Percentiles rank a stretch among this genome's conserved stretches.
Conservation (phyloP, 1,140 invertebrate genomes). For the Monochamus saltuarius region DNA sequence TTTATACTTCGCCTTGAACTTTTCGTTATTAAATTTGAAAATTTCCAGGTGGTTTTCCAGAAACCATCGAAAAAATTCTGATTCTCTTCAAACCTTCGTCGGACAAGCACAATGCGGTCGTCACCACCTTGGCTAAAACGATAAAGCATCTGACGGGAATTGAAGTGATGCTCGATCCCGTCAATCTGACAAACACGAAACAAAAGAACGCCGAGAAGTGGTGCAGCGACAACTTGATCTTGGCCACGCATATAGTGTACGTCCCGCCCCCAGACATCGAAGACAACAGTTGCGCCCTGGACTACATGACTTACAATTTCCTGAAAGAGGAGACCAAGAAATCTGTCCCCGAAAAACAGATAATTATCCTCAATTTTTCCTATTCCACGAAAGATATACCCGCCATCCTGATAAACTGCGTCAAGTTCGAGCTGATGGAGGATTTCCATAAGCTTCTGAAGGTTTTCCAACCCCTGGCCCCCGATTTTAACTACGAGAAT, state of each 20-base stretch:
- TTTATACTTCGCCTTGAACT: too few species aligned
- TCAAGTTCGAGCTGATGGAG: conserved; percentile 31
- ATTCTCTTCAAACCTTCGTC: conserved; percentile 32
- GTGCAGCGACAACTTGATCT: conserved; percentile 22
- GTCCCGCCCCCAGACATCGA: conserved; percentile 27
- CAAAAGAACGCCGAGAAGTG: conserved; percentile 12
- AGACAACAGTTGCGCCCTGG: conserved; percentile 22
- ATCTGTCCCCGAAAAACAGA: conserved; percentile 12
- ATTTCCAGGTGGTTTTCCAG: conserved; percentile 14
- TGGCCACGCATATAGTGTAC: conserved; percentile 33
- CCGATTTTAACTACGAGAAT: conserved; percentile 17
- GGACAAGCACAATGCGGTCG: conserved; percentile 34
- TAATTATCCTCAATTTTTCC: conserved; percentile 25
- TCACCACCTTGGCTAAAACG: conserved; percentile 21
- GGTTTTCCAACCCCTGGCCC: conserved; percentile 25
- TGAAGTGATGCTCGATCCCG: conserved; percentile 17
- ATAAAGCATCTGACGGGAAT: conserved; percentile 22
- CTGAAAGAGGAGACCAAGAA: conserved; percentile 28
- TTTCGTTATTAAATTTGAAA: too few species aligned
- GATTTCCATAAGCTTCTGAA: conserved; percentile 31
- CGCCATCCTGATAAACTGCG: conserved; percentile 20
- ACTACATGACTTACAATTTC: conserved; percentile 24
- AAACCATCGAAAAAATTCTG: conserved; percentile 21
- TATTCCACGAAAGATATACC: conserved; percentile 33
- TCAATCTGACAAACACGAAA: conserved; percentile 19